Percentiles rank a stretch among this genome's conserved stretches.
Conservation (phyloP, 2,113 vertebrate species). For the Nothocercus julius region DNA sequence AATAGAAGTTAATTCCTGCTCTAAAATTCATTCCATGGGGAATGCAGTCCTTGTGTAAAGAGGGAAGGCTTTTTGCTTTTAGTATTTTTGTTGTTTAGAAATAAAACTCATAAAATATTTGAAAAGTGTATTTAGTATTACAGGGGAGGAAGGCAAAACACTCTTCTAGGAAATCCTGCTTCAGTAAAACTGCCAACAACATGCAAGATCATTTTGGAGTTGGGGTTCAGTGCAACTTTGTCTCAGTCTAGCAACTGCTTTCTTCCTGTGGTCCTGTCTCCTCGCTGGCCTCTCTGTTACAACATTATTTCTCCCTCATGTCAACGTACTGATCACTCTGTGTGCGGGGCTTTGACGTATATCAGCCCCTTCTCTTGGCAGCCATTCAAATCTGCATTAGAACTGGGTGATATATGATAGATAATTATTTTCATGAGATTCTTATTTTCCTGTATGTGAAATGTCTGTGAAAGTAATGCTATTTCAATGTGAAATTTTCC, state of each 20-base stretch:
- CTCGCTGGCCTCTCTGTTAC: not conserved
- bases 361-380: conserved; percentile 23
- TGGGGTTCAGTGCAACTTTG: not conserved
- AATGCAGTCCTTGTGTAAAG: not conserved
- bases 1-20: not conserved
- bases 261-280: rapidly evolving
- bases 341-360: not conserved
- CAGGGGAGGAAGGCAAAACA: not conserved
- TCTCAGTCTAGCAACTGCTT: not conserved
- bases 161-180: not conserved
- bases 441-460: not conserved
- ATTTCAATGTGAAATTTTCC: not conserved
- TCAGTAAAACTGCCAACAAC: not conserved
- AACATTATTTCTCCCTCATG: not conserved
- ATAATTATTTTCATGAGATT: not conserved
- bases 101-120: not conserved
- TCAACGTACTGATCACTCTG: not conserved
- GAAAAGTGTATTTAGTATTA: not conserved
- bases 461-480: not conserved
- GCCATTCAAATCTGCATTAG: not conserved
- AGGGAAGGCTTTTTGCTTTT: not conserved
- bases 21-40: not conserved
- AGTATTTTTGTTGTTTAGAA: not conserved
- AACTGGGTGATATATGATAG: not conserved
- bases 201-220: not conserved